Conservation (phyloP, 2,888 invertebrate species). For the Notodonta ziczac region DNA sequence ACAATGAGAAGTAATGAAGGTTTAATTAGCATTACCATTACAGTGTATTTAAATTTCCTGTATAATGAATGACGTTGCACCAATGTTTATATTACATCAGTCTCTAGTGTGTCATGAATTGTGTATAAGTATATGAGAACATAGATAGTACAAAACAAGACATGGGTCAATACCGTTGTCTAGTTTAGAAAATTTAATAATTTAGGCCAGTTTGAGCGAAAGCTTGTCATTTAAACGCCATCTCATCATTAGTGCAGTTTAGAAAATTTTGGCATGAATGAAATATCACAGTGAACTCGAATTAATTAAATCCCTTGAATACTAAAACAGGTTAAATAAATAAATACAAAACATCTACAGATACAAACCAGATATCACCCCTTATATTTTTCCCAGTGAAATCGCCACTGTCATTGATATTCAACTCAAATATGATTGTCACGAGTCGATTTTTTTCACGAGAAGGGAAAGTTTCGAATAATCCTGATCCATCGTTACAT, state of each 20-base stretch:
- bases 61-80: no score
- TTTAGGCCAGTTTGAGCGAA: neutral
- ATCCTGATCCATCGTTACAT: slow-evolving; percentile 84
- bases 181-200: neutral
- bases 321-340: neutral
- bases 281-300: no score
- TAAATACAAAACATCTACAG: neutral
- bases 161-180: neutral
- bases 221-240: neutral
- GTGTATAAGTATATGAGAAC: no score
- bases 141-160: neutral
- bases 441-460: slow-evolving; percentile 75
- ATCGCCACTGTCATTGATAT: slow-evolving; percentile 62
- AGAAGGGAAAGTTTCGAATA: slow-evolving; percentile 73
- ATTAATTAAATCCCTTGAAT: no score
- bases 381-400: slow-evolving; percentile 12
- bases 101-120: no score
- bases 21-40: no score
- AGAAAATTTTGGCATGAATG: no score
- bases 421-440: slow-evolving; percentile 80
- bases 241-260: neutral
- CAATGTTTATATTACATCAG: no score
- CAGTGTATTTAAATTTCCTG: no score
- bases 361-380: neutral
- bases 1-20: no score